phyloP scores from a whole-genome alignment of 1,140 invertebrate genomes.

The Drosophila insularis region DNA sequence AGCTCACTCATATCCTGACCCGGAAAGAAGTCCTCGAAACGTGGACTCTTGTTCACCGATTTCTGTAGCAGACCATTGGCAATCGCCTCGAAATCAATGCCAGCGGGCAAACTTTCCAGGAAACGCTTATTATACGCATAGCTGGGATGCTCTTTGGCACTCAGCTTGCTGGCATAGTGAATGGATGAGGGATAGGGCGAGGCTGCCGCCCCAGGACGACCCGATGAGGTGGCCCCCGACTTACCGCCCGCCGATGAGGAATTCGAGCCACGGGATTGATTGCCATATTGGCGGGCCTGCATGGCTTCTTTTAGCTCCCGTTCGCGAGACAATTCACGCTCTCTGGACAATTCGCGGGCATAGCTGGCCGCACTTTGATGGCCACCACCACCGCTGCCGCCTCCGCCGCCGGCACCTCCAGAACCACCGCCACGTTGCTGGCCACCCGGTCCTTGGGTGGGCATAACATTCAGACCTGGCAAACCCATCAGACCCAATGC shows the following conservation, averaged over 20 bases:
- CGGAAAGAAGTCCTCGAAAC: slow-evolving; percentile 83
- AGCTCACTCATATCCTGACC: slow-evolving; percentile 85
- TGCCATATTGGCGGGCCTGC: slow-evolving; percentile 73
- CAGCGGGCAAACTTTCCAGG: slow-evolving; percentile 72
- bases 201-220: slow-evolving; percentile 57
- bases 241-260: slow-evolving; percentile 49
- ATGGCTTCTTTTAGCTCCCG: slow-evolving; percentile 68
- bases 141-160: slow-evolving; percentile 60
- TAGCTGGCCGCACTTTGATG: slow-evolving; percentile 68
- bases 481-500: slow-evolving; percentile 75
- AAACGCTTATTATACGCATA: slow-evolving; percentile 79
- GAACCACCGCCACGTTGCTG: slow-evolving; percentile 24
- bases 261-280: slow-evolving; percentile 69
- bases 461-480: slow-evolving; percentile 77
- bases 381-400: slow-evolving; percentile 38
- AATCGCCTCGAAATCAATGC: slow-evolving; percentile 78
- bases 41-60: slow-evolving; percentile 75
- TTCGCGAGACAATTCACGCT: slow-evolving; percentile 63
- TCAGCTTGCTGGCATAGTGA: slow-evolving; percentile 61
- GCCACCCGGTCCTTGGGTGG: slow-evolving; percentile 40
- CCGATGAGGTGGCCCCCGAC: slow-evolving; percentile 37
- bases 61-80: slow-evolving; percentile 78
- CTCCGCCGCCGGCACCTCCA: not conserved
- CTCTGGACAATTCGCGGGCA: slow-evolving; percentile 63
- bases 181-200: slow-evolving; percentile 55